phyloP scores from a whole-genome alignment of 2,888 invertebrate species.

The Protophormia terraenovae region DNA sequence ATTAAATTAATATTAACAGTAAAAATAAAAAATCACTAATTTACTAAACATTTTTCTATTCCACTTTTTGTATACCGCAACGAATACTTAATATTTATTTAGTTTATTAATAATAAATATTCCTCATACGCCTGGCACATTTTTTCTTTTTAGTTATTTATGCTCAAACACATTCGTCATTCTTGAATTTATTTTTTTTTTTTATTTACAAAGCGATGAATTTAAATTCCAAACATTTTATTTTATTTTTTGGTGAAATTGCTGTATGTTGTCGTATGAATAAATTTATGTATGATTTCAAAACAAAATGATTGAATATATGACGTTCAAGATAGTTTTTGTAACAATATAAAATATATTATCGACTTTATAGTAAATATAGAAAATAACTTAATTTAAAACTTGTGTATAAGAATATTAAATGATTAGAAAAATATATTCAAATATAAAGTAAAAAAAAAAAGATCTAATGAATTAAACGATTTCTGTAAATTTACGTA shows the following conservation, averaged over 20 bases:
- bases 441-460: no score
- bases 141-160: slow-evolving; percentile 24
- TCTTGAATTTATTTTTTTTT: slow-evolving; percentile 40
- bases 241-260: neutral
- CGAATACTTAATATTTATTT: slow-evolving; percentile 27
- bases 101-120: slow-evolving; percentile 32
- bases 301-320: neutral
- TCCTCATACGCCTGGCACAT: slow-evolving; percentile 15
- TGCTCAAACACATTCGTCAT: slow-evolving; percentile 32
- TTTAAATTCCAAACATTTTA: slow-evolving; percentile 26
- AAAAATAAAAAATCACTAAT: neutral
- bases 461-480: no score
- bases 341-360: neutral
- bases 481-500: no score
- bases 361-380: no score
- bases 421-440: no score
- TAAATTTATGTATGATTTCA: neutral
- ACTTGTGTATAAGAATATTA: no score
- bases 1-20: neutral
- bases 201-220: slow-evolving; percentile 41
- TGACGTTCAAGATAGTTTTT: neutral
- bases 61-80: neutral
- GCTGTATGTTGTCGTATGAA: neutral
- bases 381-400: no score
- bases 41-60: no score